Evolutionary conservation across 1,140 invertebrate species (phyloP), one percentile per base, ranked within the genome.

Genomic region (Ganaspis sp.): DNA sequence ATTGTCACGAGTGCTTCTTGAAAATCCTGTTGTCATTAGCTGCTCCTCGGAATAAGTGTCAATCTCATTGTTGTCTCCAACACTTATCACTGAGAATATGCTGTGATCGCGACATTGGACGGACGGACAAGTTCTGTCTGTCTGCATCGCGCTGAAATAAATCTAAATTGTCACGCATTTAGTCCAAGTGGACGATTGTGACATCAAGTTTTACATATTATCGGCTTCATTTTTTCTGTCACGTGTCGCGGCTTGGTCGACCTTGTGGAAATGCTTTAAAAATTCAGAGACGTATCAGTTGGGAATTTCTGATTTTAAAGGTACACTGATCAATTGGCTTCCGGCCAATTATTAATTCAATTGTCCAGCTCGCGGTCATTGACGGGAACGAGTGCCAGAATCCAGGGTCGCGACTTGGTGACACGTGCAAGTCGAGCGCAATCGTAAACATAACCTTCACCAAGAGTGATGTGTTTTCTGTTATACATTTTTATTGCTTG

Each of bases 121-220:
- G 64, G 64, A 54, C 49, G 21, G 37, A 42, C 21, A 40, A 72
- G 38, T 26, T 40, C 23, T 49, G 26, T 49, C 23, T 72, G 42
- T 49, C 71, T 49, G 26, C 23, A 49, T 53, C 69, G 69, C 69
- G 26, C 15, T 21, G 29, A 40, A 21, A 34, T 40, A 70, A 70
- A 3, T 34, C 2, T 34, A 34, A 34, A 34, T 34, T 34, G 29
- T 34, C 29, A 6, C 29, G 29, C 29, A 6, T 34, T 34, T 34
- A 34, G 29, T 34, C 29, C 29, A 34, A 34, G 29, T 34, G 29
- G 29, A 3, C 29, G 6, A 34, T 34, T 34, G 29, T 34, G 29
- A 34, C 29, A 34, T 34, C 29, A 6, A 34, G 29, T 34, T 34
- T 34, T 34, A 34, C 29, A 34, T 6, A 34, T 34, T 34, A 34